Base-by-base conservation (phyloP, 1,140 invertebrate species). In the Drosophila lacertosa region DNA sequence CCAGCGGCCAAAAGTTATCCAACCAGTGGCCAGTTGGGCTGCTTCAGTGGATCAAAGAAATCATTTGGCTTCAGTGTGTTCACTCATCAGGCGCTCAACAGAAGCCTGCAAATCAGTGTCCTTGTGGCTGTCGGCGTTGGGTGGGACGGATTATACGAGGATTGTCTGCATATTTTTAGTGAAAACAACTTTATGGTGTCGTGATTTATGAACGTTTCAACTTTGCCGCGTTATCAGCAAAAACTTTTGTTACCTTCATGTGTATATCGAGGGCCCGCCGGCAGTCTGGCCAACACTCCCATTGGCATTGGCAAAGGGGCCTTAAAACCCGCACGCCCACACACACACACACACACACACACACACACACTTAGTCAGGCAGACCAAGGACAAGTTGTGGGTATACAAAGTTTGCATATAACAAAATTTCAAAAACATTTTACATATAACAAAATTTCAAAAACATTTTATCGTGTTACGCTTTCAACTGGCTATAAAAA, bases 201-300 rank as follows among this genome's bases (percentile, higher is more conserved):
- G 82, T 88, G 82, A 88, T 88, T 88, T 88, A 88, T 88, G 82
- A 82, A 78, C 82, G 77, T 88, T 88, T 75, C 77, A 88, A 88
- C 82, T 88, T 88, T 88, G 73, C 63, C 74, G 86, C 82, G 82
- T 77, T 88, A 88, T 88, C 82, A 78, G 82, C 74, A 75, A 78
- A 88, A 88, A 73, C 58, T 88, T 88, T 88, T 71, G 67, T 68
- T 74, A 74, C 42, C 75, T 66, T 44, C 48, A 50, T 22, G 24
- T 42, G 20, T 42, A 59, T 26, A 40, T 51, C 37, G 44, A 60
- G 54, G 13, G 32, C 39, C 69, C 44, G 55, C 16, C 50, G 60
- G 18, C 57, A 40, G 70, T 70, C 66, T 77, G 74, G 53, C 73
- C 58, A 64, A 77, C 64, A 62, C 48, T 51, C 66, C 11, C 53